Conservation (phyloP, 1,140 invertebrate genomes). For the Episyrphus balteatus region DNA sequence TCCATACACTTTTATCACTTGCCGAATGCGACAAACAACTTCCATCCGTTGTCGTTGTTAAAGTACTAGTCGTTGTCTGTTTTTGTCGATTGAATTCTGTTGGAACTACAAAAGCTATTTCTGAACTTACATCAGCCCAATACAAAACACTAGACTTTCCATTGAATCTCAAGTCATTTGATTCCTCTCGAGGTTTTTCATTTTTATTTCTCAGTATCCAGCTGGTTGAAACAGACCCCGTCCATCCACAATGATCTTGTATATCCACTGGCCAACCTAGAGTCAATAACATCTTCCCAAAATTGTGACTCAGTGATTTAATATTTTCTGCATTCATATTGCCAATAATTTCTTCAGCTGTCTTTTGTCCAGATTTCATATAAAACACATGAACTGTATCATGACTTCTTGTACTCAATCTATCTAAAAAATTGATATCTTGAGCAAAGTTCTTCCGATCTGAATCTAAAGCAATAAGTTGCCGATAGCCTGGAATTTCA, state of each 20-base stretch:
- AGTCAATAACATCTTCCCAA: conserved; percentile 67
- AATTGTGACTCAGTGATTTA: conserved; percentile 41
- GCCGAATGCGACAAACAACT: conserved; percentile 34
- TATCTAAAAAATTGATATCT: conserved; percentile 64
- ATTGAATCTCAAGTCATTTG: conserved; percentile 20
- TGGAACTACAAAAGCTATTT: conserved; percentile 90
- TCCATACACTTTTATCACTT: conserved; percentile 37
- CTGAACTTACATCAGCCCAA: conserved; percentile 91
- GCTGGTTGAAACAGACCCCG: conserved; percentile 71
- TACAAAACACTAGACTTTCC: conserved; percentile 69
- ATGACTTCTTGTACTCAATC: conserved; percentile 68
- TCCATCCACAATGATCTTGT: conserved; percentile 77
- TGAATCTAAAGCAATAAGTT: conserved; percentile 66
- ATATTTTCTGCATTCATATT: conserved; percentile 58
- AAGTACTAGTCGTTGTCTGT: conserved; percentile 8
- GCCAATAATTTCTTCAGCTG: conserved; percentile 63
- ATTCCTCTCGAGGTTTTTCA: conserved; percentile 19
- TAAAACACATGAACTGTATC: conserved; percentile 95
- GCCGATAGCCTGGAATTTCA: conserved; percentile 40
- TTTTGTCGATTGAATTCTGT: conserved; percentile 43
- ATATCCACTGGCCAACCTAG: conserved; percentile 81
- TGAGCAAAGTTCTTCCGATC: conserved; percentile 55
- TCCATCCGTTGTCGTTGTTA: conserved; percentile 41
- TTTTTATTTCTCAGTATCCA: conserved; percentile 46
- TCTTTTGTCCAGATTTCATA: conserved; percentile 72